phyloP scores from a whole-genome alignment of 2,888 invertebrate species.

The Leucophora obtusa region DNA sequence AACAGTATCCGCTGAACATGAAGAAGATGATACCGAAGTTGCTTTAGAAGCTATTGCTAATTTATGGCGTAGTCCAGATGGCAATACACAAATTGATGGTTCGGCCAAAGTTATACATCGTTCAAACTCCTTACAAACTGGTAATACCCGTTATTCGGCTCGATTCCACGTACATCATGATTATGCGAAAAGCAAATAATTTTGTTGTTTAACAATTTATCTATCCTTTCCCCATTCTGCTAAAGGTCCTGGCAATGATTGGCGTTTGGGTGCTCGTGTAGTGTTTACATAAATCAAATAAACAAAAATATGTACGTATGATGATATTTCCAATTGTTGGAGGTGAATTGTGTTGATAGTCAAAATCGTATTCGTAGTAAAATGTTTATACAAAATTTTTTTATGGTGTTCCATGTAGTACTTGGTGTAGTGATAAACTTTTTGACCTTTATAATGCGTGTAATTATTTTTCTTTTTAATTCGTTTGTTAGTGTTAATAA shows the following conservation, averaged over 20 bases:
- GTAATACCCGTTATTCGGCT: conserved; percentile 77
- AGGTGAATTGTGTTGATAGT: conserved; percentile 9
- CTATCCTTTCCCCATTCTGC: neutral
- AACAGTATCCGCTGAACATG: conserved; percentile 76
- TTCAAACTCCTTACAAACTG: conserved; percentile 70
- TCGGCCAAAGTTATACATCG: conserved; percentile 75
- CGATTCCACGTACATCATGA: conserved; percentile 76
- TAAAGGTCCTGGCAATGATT: conserved; percentile 70
- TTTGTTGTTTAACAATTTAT: conserved; percentile 23
- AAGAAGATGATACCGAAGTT: conserved; percentile 76
- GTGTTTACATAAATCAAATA: conserved; percentile 67
- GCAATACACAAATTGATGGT: conserved; percentile 76
- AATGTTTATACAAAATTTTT: neutral
- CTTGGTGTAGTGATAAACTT: conserved; percentile 25
- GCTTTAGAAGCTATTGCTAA: conserved; percentile 76
- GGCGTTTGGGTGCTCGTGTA: conserved; percentile 72
- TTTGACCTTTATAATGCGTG: conserved; percentile 17
- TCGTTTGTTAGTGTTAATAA: neutral
- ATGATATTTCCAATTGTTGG: conserved; percentile 3
- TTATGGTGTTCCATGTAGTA: neutral
- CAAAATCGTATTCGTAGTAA: neutral
- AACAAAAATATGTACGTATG: neutral
- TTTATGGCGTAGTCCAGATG: conserved; percentile 76
- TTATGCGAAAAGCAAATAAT: conserved; percentile 70
- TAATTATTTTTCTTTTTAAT: neutral